Base-by-base conservation (phyloP, 2,888 invertebrate species). In the Aleiodes testaceus region DNA sequence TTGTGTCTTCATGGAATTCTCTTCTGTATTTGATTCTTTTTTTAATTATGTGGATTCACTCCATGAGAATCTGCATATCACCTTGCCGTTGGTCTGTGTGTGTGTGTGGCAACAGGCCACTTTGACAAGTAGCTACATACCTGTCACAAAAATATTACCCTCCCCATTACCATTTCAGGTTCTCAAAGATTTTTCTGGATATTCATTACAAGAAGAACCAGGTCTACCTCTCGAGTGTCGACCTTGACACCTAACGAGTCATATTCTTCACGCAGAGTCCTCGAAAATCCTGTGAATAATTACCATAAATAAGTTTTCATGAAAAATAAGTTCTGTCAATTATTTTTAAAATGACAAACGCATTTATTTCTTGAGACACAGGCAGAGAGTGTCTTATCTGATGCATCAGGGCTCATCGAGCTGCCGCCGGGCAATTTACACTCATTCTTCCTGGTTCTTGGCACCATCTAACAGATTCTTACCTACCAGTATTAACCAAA, bases 311-410 rank as follows among this genome's bases (percentile, higher is more conserved):
- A n/a, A 49, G 5, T 16, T n/a, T 11, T 12, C 66, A 61, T 70
- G 49, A 42, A 45, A 55, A 65, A 68, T 69, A 68, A 42, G 36
- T 42, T 50, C 69, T 63, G 16, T 69, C 69, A 49, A 16, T 16
- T 49, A 16, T 2, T 49, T n/a, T 14, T 3, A 42, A 42, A 59
- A 42, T 66, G 70, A 77, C 78, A 73, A 76, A 77, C 79, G 79
- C 79, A 79, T 79, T 80, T 78, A 78, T 79, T 79, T 75, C 72
- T 67, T 12, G 69, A 26, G 26, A 26, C 26, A 2, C 26, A 11
- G 36, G 36, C 36, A 36, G 7, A 26, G 9, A 9, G 9, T 36
- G n/a, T 73, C 74, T 80, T 81, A 79, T 81, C 79, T 79, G 78
- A 80, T 81, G 74, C 74, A 36, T 7, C 36, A 9, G 36, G 7